These are phyloP conservation scores for Oenanthe melanoleuca DNA, from an alignment of 2,113 vertebrate genomes.

Conservation along the genomic window DNA sequence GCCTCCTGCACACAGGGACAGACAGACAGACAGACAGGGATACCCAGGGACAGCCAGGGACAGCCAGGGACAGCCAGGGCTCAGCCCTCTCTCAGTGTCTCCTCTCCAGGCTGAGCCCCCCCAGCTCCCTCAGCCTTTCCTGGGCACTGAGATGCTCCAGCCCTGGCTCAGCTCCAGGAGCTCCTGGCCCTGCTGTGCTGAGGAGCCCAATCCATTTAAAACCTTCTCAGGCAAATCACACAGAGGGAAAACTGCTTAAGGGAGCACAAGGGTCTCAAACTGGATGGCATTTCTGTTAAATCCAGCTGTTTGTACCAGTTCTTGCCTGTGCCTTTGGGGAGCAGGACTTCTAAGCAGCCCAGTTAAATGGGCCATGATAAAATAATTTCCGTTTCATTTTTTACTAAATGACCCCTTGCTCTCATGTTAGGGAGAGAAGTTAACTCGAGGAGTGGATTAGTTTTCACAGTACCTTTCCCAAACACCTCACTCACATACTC, in stretches of 20 bases:
- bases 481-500: constrained; percentile 48
- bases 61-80: too few species aligned
- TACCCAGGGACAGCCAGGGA: not conserved
- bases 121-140: not conserved
- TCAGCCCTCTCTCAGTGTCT: too few species aligned
- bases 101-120: not conserved
- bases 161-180: not conserved
- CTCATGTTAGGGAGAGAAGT: not conserved
- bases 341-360: not conserved
- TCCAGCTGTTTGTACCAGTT: not conserved
- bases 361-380: not conserved
- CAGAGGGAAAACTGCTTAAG: not conserved
- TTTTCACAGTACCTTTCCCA: constrained; percentile 30
- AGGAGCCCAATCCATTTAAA: not conserved
- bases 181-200: not conserved
- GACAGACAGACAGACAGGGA: not conserved
- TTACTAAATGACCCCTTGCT: not conserved
- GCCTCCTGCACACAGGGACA: not conserved
- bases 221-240: not conserved
- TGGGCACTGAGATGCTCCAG: not conserved
- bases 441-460: constrained; percentile 1
- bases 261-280: not conserved
- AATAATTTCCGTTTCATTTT: not conserved
- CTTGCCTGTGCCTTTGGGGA: not conserved
- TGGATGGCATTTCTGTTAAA: not conserved